phyloP scores from a whole-genome alignment of 2,888 invertebrate species.

The Mechanitis messenoides region DNA sequence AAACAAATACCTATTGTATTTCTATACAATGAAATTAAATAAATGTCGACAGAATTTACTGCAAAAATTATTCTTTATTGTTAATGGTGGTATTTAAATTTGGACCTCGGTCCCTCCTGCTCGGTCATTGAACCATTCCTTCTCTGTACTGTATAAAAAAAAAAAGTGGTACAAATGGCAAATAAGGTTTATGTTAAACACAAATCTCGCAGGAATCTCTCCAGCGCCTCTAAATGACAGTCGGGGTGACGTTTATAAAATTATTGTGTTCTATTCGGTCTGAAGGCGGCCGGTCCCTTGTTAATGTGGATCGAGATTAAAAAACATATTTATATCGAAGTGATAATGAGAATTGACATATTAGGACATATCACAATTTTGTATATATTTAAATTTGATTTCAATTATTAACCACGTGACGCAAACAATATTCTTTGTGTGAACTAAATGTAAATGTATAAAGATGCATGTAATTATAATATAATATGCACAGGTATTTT shows the following conservation, averaged over 20 bases:
- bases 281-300: slow-evolving; percentile 17
- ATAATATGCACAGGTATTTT: too few relatives aligned
- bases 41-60: slow-evolving; percentile 11
- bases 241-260: slow-evolving; percentile 36
- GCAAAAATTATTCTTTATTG: background rate
- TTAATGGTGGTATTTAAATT: slow-evolving; percentile 40
- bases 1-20: slow-evolving; percentile 21
- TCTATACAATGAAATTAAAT: slow-evolving; percentile 17
- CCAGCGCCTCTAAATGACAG: slow-evolving; percentile 32
- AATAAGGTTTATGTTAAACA: too few relatives aligned
- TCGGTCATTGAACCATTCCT: slow-evolving; percentile 57
- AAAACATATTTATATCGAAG: background rate
- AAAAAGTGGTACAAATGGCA: too few relatives aligned
- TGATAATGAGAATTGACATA: too few relatives aligned
- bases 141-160: slow-evolving; percentile 48
- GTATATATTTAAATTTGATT: too few relatives aligned
- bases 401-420: too few relatives aligned
- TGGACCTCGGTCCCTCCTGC: slow-evolving; percentile 57
- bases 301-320: slow-evolving; percentile 6
- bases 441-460: too few relatives aligned
- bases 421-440: too few relatives aligned
- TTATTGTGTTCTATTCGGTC: slow-evolving; percentile 40
- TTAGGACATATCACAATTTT: too few relatives aligned
- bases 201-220: background rate
- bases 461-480: too few relatives aligned